Base-by-base conservation (phyloP, 2,797 vertebrate species). In the Crenuchus spilurus region DNA sequence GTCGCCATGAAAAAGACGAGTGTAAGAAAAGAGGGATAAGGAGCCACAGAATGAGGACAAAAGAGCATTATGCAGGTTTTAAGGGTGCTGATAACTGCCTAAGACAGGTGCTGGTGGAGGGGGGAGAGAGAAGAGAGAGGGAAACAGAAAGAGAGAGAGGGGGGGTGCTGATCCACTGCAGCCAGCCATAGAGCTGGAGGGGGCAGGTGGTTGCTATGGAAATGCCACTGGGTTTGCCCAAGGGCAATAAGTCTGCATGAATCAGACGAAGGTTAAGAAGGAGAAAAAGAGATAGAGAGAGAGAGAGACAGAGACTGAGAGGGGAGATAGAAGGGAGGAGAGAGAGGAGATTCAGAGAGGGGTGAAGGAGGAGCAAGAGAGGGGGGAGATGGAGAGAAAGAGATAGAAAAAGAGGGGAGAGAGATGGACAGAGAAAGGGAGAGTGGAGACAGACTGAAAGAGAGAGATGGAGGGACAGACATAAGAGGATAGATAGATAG, bases 201-300 rank as follows among this genome's bases (percentile, higher is more conserved):
- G 82, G 83, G 79, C 79, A 79, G 81, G 74, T 75, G 78, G 87
- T 89, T 90, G 86, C 84, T 67, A 92, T 92, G 91, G 89, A 88
- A 89, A 92, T 84, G 92, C 92, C 94, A 90, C 90, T 94, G 93
- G 89, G 91, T 91, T 93, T 91, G 89, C 93, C 92, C 81, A 90
- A 92, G 91, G 91, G 93, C 93, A 93, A 94, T 94, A 94, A 95
- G 93, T 92, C 92, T 90, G 92, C 88, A 91, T 92, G 94, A 93
- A 94, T 95, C 94, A 94, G 93, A 94, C 85, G 92, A 95, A 93
- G 92, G 94, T 93, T 92, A 93, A 94, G 87, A 87, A 91, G 91
- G 91, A 90, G 87, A 93, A 93, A 92, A 89, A 88, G 87, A 85
- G 57, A 88, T 2, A 33, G 88, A 2, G 33, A 87, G 88, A 90